Conservation (phyloP, 2,888 invertebrate species). For the Rotaria sp. region DNA sequence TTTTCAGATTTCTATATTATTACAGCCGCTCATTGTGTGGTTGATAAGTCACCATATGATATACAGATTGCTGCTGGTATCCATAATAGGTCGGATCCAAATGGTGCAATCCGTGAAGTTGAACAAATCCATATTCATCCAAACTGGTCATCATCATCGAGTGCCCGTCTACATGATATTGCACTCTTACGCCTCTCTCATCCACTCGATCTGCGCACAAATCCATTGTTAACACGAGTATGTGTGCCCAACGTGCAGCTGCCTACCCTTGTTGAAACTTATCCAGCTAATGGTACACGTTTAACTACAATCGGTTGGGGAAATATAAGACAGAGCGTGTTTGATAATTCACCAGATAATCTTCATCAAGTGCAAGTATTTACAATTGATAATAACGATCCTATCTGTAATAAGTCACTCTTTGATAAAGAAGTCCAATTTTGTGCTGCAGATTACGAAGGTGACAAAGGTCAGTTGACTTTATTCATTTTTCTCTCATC, state of each 20-base stretch:
- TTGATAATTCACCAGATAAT: not conserved
- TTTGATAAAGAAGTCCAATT: not conserved
- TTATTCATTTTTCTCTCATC: too few species aligned
- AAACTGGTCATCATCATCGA: not conserved
- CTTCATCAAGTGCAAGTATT: not conserved
- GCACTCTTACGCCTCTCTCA: not conserved
- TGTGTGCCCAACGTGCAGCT: not conserved
- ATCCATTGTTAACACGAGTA: not conserved
- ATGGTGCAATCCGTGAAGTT: not conserved
- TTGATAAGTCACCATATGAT: not conserved
- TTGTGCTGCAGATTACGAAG: not conserved
- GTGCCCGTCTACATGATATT: not conserved
- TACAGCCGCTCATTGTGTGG: not conserved
- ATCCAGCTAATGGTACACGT: not conserved
- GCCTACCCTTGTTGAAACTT: not conserved
- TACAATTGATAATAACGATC: not conserved
- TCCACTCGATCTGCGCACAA: not conserved
- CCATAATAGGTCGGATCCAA: not conserved
- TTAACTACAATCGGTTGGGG: not conserved
- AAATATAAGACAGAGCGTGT: not conserved
- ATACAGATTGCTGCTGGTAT: not conserved
- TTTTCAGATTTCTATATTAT: not conserved
- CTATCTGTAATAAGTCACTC: not conserved
- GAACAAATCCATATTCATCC: not conserved
- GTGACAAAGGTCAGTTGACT: not conserved